Conservation (phyloP, 1,140 invertebrate genomes). For the Lamellibrachia luymesi region DNA sequence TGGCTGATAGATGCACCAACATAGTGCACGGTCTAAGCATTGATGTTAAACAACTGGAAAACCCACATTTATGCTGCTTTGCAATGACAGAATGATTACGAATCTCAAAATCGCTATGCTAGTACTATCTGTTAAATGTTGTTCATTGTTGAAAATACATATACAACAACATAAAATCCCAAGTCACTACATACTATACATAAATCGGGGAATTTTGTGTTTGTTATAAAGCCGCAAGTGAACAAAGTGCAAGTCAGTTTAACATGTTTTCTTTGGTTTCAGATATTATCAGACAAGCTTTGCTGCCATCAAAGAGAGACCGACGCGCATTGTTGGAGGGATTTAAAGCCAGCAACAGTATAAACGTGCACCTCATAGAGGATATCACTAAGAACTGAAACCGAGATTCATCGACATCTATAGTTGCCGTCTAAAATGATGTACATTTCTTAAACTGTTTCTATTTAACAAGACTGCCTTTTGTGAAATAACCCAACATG, state of each 20-base stretch:
- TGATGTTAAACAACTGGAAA: background rate
- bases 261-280: background rate
- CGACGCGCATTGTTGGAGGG: conserved; percentile 8
- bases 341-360: conserved; percentile 12
- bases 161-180: background rate
- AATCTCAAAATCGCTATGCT: background rate
- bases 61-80: background rate
- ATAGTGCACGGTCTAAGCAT: background rate
- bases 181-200: background rate
- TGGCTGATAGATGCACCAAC: background rate
- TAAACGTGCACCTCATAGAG: background rate
- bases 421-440: background rate
- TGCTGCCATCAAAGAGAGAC: conserved; percentile 2
- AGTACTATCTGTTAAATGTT: background rate
- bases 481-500: background rate
- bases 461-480: background rate
- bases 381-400: conserved; percentile 1
- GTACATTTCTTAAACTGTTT: background rate
- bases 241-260: background rate
- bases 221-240: background rate
- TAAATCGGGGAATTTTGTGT: background rate
- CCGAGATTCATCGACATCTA: background rate
- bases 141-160: background rate
- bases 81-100: background rate
- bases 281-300: conserved; percentile 12